Evolutionary conservation across 2,888 invertebrate species (phyloP).

Genomic region (Frankliniella fusca): DNA sequence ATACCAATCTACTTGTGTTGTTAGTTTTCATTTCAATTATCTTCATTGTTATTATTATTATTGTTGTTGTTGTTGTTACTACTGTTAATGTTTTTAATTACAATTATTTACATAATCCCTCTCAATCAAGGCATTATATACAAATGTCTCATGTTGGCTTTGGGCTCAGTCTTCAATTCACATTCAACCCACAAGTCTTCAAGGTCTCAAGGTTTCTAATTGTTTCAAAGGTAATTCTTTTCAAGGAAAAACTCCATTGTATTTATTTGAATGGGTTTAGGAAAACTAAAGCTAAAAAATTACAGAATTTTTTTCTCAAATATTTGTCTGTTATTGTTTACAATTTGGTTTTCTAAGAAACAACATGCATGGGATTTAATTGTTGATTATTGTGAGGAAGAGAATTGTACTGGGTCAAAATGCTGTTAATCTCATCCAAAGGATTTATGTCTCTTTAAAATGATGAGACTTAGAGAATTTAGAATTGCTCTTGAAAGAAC

Average conservation of each 20-base stretch:
- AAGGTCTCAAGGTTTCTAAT: not conserved
- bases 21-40: not conserved
- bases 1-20: not conserved
- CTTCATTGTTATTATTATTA: not conserved
- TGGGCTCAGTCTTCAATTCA: not conserved
- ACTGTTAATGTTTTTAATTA: not conserved
- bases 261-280: not conserved
- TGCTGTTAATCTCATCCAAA: not conserved
- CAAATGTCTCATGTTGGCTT: not conserved
- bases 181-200: not conserved
- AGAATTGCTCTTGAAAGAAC: not conserved
- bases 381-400: not conserved
- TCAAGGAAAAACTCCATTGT: not conserved
- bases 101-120: not conserved
- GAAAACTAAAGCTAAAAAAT: not conserved
- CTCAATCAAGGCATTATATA: not conserved
- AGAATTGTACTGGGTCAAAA: not conserved
- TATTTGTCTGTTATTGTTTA: too few species aligned
- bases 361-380: too few species aligned
- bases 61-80: constrained; percentile 7
- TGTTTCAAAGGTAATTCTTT: not conserved
- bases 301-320: not conserved
- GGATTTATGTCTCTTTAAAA: not conserved
- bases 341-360: too few species aligned
- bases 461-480: not conserved